phyloP scores from a whole-genome alignment of 2,797 vertebrate genomes.

The Pangasius djambal region DNA sequence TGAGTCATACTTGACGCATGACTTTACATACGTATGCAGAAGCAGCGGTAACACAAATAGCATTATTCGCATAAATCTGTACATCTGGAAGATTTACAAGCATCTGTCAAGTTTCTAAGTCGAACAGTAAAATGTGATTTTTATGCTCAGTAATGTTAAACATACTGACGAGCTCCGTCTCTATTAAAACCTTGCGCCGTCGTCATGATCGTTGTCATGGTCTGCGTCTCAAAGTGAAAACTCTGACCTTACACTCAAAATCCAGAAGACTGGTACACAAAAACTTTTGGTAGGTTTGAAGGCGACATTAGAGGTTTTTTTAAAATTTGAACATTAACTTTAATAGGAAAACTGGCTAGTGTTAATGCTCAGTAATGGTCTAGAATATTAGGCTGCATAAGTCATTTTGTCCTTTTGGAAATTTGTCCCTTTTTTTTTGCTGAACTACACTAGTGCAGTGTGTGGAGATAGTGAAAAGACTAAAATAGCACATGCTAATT shows the following conservation, averaged over 20 bases:
- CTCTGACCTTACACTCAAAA: not conserved
- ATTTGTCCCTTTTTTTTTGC: too few relatives aligned
- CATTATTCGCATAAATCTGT: not conserved
- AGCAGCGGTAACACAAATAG: not conserved
- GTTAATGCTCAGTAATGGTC: too few relatives aligned
- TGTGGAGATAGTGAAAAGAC: too few relatives aligned
- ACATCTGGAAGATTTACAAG: not conserved
- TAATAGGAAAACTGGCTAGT: too few relatives aligned
- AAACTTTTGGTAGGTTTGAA: too few relatives aligned
- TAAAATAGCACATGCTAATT: too few relatives aligned
- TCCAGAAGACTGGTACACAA: too few relatives aligned
- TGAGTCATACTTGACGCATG: not conserved
- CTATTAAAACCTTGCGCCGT: not conserved
- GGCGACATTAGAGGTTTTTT: too few relatives aligned
- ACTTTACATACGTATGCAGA: not conserved
- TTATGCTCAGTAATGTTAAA: not conserved
- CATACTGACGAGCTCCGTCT: not conserved
- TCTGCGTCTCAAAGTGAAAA: not conserved
- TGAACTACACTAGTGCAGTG: too few relatives aligned
- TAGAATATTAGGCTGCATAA: too few relatives aligned
- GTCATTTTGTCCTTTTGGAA: too few relatives aligned
- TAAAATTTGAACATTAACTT: too few relatives aligned
- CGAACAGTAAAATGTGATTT: not conserved
- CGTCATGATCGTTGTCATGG: not conserved
- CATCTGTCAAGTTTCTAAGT: not conserved